Percentiles rank a stretch among this genome's conserved stretches.
Conservation (phyloP, 2,797 vertebrate genomes). For the Danio jaintianensis region DNA sequence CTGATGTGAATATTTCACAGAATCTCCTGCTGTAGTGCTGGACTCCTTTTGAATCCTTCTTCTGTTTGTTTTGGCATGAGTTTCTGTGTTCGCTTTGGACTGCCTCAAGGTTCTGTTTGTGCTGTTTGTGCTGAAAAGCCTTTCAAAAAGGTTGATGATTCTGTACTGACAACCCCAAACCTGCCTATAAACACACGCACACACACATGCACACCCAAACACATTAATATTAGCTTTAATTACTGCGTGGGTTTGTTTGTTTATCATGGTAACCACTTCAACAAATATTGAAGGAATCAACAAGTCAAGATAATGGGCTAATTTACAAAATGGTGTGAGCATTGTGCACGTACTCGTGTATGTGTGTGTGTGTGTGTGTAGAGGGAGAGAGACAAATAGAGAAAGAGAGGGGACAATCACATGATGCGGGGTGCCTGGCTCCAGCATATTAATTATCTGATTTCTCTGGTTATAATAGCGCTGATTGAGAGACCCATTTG, state of each 20-base stretch:
- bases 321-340: constrained; percentile 43
- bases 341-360: background rate
- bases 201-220: constrained; percentile 14
- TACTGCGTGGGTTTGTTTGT: constrained; percentile 44
- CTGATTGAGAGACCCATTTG: constrained; percentile 33
- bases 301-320: constrained; percentile 51
- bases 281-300: constrained; percentile 50
- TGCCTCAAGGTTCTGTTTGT: constrained; percentile 23
- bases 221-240: constrained; percentile 46
- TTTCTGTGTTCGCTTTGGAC: background rate
- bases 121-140: constrained; percentile 24
- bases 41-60: background rate
- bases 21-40: constrained; percentile 5
- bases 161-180: constrained; percentile 6
- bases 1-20: background rate
- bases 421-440: constrained; percentile 25
- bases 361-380: background rate
- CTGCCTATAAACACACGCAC: background rate
- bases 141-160: constrained; percentile 29
- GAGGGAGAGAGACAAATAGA: background rate
- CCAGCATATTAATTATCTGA: constrained; percentile 41
- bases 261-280: constrained; percentile 46
- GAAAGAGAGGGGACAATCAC: constrained; percentile 12
- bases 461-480: constrained; percentile 35
- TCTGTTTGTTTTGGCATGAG: constrained; percentile 34